Percentiles rank a stretch among this genome's conserved stretches.
phyloP scores from a whole-genome alignment of 2,888 invertebrate species.

The Urechis unicinctus region DNA sequence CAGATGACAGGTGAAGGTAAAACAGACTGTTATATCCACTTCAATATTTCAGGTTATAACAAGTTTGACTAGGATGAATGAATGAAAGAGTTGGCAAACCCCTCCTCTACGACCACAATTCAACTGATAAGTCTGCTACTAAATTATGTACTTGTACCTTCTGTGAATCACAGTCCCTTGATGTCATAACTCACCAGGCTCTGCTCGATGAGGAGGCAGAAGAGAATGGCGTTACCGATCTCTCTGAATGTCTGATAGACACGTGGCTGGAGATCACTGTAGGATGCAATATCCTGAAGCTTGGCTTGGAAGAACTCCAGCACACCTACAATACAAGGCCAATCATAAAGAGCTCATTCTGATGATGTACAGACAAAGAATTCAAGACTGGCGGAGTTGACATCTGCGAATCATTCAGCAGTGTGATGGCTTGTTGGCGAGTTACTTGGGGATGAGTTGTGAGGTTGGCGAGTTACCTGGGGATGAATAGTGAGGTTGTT shows the following conservation, averaged over 20 bases:
- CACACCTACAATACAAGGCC: slow-evolving; percentile 36
- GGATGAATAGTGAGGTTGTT: too few relatives aligned
- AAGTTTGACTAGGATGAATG: too few relatives aligned
- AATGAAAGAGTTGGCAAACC: too few relatives aligned
- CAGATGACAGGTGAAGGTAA: neutral
- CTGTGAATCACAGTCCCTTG: neutral
- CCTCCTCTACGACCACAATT: neutral
- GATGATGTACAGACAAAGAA: neutral
- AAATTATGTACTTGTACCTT: too few relatives aligned
- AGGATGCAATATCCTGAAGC: slow-evolving; percentile 88
- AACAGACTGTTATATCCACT: too few relatives aligned
- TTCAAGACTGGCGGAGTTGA: neutral
- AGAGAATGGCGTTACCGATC: slow-evolving; percentile 89
- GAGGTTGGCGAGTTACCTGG: too few relatives aligned
- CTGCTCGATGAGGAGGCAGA: slow-evolving; percentile 89
- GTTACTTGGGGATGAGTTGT: too few relatives aligned
- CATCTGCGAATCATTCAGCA: neutral
- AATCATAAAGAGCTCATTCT: neutral
- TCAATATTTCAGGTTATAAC: too few relatives aligned
- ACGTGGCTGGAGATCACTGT: slow-evolving; percentile 89
- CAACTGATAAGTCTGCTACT: too few relatives aligned
- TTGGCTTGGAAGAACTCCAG: slow-evolving; percentile 72
- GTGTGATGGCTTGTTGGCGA: neutral
- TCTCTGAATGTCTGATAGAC: slow-evolving; percentile 90
- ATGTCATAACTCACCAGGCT: slow-evolving; percentile 57